Evolutionary conservation across 1,140 invertebrate genomes (phyloP).

Genomic region (Drosophila takahashii): DNA sequence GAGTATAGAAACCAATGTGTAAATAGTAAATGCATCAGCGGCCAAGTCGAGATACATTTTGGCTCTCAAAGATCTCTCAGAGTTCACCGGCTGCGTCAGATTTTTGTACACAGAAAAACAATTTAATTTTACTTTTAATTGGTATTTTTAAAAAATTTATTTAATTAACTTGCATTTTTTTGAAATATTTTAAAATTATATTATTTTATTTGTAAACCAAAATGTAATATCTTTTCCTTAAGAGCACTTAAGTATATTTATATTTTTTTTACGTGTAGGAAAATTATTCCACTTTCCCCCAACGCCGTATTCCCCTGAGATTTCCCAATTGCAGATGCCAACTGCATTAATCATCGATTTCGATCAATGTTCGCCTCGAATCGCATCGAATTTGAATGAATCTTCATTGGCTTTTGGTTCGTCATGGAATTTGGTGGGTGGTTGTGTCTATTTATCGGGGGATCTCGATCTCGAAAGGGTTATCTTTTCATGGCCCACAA

Average conservation of each 20-base stretch:
- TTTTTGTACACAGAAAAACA: neutral
- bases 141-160: no score
- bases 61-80: slow-evolving; percentile 4
- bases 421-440: slow-evolving; percentile 36
- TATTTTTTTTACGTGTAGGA: neutral
- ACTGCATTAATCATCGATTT: slow-evolving; percentile 50
- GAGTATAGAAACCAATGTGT: slow-evolving; percentile 3
- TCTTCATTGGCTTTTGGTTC: slow-evolving; percentile 45
- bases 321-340: slow-evolving; percentile 59
- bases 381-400: slow-evolving; percentile 40
- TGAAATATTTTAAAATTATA: neutral
- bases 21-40: slow-evolving; percentile 45
- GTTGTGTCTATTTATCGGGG: slow-evolving; percentile 7
- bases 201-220: no score
- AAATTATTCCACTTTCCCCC: slow-evolving; percentile 12
- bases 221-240: neutral
- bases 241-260: no score
- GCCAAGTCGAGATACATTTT: slow-evolving; percentile 25
- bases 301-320: slow-evolving; percentile 15
- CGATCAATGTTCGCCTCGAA: slow-evolving; percentile 30
- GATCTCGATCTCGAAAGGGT: neutral
- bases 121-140: neutral
- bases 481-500: neutral
- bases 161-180: neutral
- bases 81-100: slow-evolving; percentile 21